Evolutionary conservation across 2,797 vertebrate genomes (phyloP).

Genomic region (Ptychobarbus kaznakovi): DNA sequence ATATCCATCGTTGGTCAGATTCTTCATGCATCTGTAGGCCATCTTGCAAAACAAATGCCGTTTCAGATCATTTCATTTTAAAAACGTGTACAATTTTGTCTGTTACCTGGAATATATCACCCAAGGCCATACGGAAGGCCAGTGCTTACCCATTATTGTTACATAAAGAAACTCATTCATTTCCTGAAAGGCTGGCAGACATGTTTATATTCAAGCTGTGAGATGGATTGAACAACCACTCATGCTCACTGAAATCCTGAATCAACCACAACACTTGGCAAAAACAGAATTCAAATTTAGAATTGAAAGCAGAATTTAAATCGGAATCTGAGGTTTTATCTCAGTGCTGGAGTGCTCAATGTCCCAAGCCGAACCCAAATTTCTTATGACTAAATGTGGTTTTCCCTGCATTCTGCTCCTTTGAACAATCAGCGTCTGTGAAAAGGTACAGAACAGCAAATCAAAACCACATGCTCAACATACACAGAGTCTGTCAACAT

Average conservation of each 20-base stretch:
- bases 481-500: slow-evolving; percentile 9
- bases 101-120: neutral
- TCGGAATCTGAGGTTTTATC: neutral
- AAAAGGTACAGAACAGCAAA: slow-evolving; percentile 42
- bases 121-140: neutral
- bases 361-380: slow-evolving; percentile 4
- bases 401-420: slow-evolving; percentile 15
- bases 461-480: slow-evolving; percentile 36
- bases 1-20: neutral
- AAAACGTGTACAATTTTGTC: neutral
- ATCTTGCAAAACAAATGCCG: neutral
- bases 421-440: slow-evolving; percentile 34
- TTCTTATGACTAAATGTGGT: slow-evolving; percentile 5
- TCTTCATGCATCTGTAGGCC: neutral
- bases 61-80: neutral
- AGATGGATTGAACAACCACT: neutral
- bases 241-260: neutral
- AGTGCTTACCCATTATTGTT: neutral
- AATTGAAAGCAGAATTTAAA: neutral
- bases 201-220: neutral
- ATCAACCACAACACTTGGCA: neutral
- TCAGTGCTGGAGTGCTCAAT: slow-evolving; percentile 11
- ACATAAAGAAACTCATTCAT: neutral
- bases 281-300: neutral
- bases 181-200: neutral